A percentile compares a stretch with the other conserved stretches of the same genome.
phyloP scores from a whole-genome alignment of 2,797 vertebrate species.

The Acanthurus lineatus region DNA sequence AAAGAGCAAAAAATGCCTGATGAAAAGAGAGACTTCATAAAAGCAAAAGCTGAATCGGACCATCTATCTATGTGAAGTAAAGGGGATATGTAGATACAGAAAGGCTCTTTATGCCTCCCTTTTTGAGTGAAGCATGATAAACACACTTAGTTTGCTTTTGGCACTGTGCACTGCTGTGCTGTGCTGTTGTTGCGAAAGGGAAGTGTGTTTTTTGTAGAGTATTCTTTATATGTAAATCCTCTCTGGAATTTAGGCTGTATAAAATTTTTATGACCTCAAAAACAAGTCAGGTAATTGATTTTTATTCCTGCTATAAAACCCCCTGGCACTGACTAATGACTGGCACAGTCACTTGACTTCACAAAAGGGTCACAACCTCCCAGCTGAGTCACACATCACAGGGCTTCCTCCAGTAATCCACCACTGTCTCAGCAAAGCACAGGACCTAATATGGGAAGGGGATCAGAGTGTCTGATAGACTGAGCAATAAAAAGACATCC shows the following conservation, averaged over 20 bases:
- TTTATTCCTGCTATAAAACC: slow-evolving; percentile 10
- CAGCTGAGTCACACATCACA: slow-evolving; percentile 19
- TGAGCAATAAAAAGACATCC: background rate
- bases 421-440: background rate
- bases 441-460: background rate
- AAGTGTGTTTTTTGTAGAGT: background rate
- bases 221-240: slow-evolving; percentile 32
- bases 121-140: slow-evolving; percentile 13
- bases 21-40: no score
- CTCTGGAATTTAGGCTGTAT: background rate
- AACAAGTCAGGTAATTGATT: slow-evolving; percentile 1
- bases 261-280: slow-evolving; percentile 8
- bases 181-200: slow-evolving; percentile 8
- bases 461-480: background rate
- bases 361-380: slow-evolving; percentile 10
- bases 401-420: background rate
- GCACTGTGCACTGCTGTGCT: slow-evolving; percentile 1
- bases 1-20: no score
- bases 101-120: slow-evolving; percentile 4
- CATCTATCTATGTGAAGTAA: background rate
- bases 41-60: background rate
- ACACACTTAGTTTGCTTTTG: slow-evolving; percentile 38
- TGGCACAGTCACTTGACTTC: background rate
- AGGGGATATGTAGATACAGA: slow-evolving; percentile 12
- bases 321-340: background rate